Evolutionary conservation across 2,797 vertebrate species (phyloP).

Genomic region (Pseudochirops corinnae): DNA sequence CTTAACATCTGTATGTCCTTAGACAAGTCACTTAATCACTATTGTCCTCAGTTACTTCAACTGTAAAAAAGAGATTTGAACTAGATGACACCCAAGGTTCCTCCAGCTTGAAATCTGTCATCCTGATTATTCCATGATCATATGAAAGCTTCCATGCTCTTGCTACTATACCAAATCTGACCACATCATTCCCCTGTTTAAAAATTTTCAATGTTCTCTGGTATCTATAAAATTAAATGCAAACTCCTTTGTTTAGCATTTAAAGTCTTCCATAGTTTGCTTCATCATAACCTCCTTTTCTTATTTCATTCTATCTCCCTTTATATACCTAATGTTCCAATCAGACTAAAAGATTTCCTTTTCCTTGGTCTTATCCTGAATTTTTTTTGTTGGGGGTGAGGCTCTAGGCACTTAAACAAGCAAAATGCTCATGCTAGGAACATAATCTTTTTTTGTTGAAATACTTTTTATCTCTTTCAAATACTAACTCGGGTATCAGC

Average conservation of each 20-base stretch:
- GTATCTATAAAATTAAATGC: not conserved
- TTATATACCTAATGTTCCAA: not conserved
- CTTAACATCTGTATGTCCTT: not conserved
- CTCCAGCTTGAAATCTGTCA: not conserved
- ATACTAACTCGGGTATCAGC: not conserved
- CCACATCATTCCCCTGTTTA: not conserved
- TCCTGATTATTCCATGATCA: not conserved
- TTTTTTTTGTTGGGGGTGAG: not conserved
- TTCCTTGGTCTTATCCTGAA: too few species aligned
- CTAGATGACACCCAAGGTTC: not conserved
- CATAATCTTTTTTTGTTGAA: not conserved
- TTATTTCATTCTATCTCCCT: not conserved
- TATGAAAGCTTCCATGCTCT: not conserved
- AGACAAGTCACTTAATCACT: not conserved
- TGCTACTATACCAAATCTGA: not conserved
- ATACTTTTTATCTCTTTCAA: not conserved
- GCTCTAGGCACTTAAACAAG: not conserved
- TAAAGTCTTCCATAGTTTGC: not conserved
- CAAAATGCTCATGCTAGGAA: not conserved
- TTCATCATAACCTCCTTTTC: not conserved
- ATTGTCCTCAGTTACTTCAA: not conserved
- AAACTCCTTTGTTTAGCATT: not conserved
- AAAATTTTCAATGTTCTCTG: not conserved
- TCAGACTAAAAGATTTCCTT: not conserved
- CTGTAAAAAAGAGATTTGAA: not conserved